Base-by-base conservation (phyloP, 1,140 invertebrate species). In the Bombus balteatus region DNA sequence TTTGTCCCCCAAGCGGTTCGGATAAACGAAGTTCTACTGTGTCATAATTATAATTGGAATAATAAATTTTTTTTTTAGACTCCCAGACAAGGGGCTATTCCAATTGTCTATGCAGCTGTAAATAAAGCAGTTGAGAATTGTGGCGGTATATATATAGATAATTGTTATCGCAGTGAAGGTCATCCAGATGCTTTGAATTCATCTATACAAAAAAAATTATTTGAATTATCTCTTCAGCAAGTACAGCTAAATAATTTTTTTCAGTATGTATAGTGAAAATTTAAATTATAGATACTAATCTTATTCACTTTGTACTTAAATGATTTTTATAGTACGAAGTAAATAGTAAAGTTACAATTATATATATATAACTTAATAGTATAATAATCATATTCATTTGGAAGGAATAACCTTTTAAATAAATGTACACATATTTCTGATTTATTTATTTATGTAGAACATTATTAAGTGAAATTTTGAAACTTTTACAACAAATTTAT, bases 71-170 rank as follows among this genome's bases (percentile, higher is more conserved):
- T 87, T 87, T 97, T 97, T 81, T 95, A 98, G 97, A 97, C 95
- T 28, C 96, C 98, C 39, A 96, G 96, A 87, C 95, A 97, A 94
- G 98, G 98, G 34, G 97, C 98, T 2, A 96, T 96, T 47, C 96
- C 97, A 0, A 96, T 98, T 66, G 95, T 98, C 3, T 97, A 97
- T 94, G 96, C 97, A 22, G 97, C 97, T 89, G 95, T 98, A 15
- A 97, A 97, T 76, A 95, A 96, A 70, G 95, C 96, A n/a, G 93
- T 98, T 34, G 97, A 98, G 94, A 96, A 96, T 1, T 95, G 96
- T 89, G 97, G 97, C 68, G 98, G 98, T 28, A 94, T 96, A 6
- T 99, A 98, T 89, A 96, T 97, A 22, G 96, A 96, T 89, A 98
- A 98, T 91, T 97, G 97, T 89, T 86, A 91, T 74, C 92, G 95